Base-by-base conservation (phyloP, 2,113 vertebrate genomes). In the human (Homo sapiens) region DNA sequence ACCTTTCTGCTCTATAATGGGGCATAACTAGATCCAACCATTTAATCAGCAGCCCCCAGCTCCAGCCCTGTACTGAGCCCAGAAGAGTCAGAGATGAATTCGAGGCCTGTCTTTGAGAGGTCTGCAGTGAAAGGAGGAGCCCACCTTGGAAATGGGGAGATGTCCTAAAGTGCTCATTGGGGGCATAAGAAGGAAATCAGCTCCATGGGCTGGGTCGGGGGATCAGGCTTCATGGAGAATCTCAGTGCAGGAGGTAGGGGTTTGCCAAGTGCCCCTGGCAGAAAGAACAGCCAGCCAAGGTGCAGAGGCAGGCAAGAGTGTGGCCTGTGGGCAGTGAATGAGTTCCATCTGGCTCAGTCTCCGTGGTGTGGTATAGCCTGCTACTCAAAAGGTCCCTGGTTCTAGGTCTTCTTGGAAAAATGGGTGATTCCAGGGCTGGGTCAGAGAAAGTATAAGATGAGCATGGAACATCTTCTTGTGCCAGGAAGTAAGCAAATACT, bases 381-480 rank as follows among this genome's bases (percentile, higher is more conserved):
- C 48, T 7, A 80, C 23, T 91, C 79, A 78, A 82, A 94, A 89
- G 10, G 52, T 55, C 40, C 52, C 83, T 75, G 45, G 52, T 48
- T 94, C 92, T 52, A 78, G 61, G 32, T 45, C 52, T 87, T 96
- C 70, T 68, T 55, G 52, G 57, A 85, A 64, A 92, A 81, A 88
- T 43, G 17, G 6, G 22, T 78, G 16, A 72, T 64, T 84, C 57
- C n/a, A 22, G 32, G 27, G n/a, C 88, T 90, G 43, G 38, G 40
- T 73, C 40, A 73, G 25, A 83, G 43, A 50, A 66, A 40, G 11
- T 35, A n/a, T 11, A 80, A 48, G 52, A 79, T 38, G 75, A 93
- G 8, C 30, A 35, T 30, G 7, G 55, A 55, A 80, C 16, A 85
- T 48, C 48, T 88, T 64, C 79, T 6, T 84, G 43, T 40, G 35